Evolutionary conservation across 2,113 vertebrate species (phyloP), one percentile per base, ranked within the genome.

Genomic region (Suncus etruscus): DNA sequence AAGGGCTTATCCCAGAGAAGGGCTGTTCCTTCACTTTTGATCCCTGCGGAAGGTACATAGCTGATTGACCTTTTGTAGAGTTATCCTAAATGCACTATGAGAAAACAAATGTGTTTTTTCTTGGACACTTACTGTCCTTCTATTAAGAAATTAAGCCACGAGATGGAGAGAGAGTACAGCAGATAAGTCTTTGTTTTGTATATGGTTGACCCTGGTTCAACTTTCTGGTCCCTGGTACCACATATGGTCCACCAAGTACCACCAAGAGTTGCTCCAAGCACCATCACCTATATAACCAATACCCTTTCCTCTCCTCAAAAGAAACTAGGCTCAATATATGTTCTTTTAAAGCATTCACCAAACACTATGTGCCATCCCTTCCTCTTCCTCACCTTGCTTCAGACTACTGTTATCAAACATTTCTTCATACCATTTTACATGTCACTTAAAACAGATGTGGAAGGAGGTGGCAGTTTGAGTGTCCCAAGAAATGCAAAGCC

Each of bases 21-120:
- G 16, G 74, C 45, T 78, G 29, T 24, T 73, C 76, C 39, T 92
- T 74, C n/a, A 73, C 18, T 31, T 7, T 39, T n/a, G 16, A 51
- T 74, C 25, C 39, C 45, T 80, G 75, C 84, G 8, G 74, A 20
- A 77, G 45, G 69, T 31, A 24, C 61, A 78, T 78, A 75, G 47
- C 10, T 75, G 39, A 39, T 3, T 39, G n/a, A 83, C 54, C 47
- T 29, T 63, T 27, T 86, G 18, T 27, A 94, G n/a, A 87, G 29
- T n/a, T 74, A 83, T 66, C 75, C 6, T 11, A 80, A 82, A 83
- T 9, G 39, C 63, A 87, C 29, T 66, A 6, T 50, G 2, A 24
- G 32, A 65, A 76, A 92, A 22, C 58, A 87, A 87, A 45, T 12
- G 54, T 87, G 45, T 16, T 74, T 91, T 89, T 81, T 82, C 58